Conservation (phyloP, 2,113 vertebrate species). For the Crotalus tigris region DNA sequence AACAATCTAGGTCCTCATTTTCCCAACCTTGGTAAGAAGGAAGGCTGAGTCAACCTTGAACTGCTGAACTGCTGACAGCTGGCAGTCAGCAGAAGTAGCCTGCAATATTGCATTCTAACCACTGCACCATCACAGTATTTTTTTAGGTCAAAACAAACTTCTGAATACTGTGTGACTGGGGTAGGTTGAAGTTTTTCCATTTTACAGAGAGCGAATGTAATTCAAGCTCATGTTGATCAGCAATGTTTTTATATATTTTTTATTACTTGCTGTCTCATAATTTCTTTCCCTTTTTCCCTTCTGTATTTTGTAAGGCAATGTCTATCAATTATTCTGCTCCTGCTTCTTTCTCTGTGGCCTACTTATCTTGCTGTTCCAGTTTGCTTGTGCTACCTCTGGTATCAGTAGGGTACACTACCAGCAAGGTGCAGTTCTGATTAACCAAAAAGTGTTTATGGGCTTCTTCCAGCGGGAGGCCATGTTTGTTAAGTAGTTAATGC, state of each 20-base stretch:
- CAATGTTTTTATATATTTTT: not conserved
- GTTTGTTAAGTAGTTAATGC: not conserved
- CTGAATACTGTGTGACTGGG: not conserved
- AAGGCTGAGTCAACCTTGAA: no score
- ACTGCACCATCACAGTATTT: not conserved
- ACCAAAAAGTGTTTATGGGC: not conserved
- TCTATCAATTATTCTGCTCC: not conserved
- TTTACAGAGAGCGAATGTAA: not conserved
- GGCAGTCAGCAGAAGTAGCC: no score
- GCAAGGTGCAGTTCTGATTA: not conserved
- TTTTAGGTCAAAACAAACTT: not conserved
- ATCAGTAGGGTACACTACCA: not conserved
- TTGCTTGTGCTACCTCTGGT: not conserved
- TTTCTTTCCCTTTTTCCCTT: not conserved
- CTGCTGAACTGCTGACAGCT: no score
- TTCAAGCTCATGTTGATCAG: not conserved
- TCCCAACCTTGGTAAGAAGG: no score
- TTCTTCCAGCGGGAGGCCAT: not conserved
- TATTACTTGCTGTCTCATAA: not conserved
- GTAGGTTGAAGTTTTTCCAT: not conserved
- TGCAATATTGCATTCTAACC: no score
- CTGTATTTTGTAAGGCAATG: not conserved
- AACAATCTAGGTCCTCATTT: no score
- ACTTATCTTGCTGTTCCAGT: not conserved
- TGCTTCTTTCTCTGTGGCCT: not conserved